phyloP scores from a whole-genome alignment of 2,797 vertebrate genomes.

The Galaxias olidus region DNA sequence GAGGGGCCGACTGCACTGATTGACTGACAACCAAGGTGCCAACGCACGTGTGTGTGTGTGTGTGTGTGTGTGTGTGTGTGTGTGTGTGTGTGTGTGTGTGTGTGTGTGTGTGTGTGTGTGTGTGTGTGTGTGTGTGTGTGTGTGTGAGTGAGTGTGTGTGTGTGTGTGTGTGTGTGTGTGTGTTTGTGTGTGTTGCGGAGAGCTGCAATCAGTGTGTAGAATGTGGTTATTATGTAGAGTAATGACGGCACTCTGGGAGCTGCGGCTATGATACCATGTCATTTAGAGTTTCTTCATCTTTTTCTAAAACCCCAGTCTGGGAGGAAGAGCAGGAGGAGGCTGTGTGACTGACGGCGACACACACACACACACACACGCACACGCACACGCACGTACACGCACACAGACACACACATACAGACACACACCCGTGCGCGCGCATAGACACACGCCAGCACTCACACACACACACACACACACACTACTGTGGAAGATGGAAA shows the following conservation, averaged over 20 bases:
- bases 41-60: conserved; percentile 32
- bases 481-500: no score
- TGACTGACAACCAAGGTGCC: conserved; percentile 44
- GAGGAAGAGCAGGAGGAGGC: neutral
- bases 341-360: conserved; percentile 11
- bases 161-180: no score
- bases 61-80: conserved; percentile 17
- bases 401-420: no score
- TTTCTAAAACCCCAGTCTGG: no score
- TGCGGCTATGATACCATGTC: conserved; percentile 18
- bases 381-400: no score
- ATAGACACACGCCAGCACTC: neutral
- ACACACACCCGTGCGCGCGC: no score
- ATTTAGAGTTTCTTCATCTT: conserved; percentile 33
- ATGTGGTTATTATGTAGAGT: conserved; percentile 49
- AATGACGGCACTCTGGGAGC: conserved; percentile 26
- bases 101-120: conserved; percentile 18
- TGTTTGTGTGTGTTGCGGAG: conserved; percentile 35
- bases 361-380: neutral
- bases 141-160: conserved; percentile 10
- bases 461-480: no score
- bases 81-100: conserved; percentile 1
- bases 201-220: conserved; percentile 29
- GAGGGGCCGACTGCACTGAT: conserved; percentile 40
- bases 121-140: conserved; percentile 8